Percentiles rank a stretch among this genome's conserved stretches.
Conservation (phyloP, 2,888 invertebrate species). For the Latrodectus hesperus region DNA sequence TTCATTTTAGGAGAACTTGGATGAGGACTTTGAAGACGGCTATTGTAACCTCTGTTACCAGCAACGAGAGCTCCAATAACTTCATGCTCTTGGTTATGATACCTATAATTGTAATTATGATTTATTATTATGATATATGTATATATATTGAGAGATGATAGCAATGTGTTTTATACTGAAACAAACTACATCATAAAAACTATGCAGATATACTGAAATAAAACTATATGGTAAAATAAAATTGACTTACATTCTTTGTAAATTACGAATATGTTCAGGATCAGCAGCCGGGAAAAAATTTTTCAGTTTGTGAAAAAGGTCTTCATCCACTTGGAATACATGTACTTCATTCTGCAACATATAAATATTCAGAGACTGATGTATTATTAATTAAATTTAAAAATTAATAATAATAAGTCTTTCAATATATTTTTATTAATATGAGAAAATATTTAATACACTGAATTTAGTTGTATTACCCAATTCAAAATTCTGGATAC, state of each 20-base stretch:
- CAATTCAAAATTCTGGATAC: too few relatives aligned
- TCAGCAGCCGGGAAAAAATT: slow-evolving; percentile 71
- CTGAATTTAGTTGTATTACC: too few relatives aligned
- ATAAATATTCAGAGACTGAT: neutral
- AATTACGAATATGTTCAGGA: slow-evolving; percentile 69
- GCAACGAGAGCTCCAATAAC: slow-evolving; percentile 70
- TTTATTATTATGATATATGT: neutral
- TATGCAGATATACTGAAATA: neutral
- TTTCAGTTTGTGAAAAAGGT: slow-evolving; percentile 70
- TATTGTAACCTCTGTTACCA: slow-evolving; percentile 60
- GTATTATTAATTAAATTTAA: neutral
- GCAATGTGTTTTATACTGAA: neutral
- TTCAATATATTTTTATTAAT: neutral
- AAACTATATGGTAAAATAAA: neutral
- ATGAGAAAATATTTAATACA: too few relatives aligned
- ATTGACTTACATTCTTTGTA: slow-evolving; percentile 69
- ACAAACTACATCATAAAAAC: neutral
- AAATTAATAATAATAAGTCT: neutral
- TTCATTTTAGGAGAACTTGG: slow-evolving; percentile 72
- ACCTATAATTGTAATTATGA: slow-evolving; percentile 43
- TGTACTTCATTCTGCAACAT: slow-evolving; percentile 57
- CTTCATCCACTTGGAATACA: slow-evolving; percentile 69
- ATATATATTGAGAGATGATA: neutral
- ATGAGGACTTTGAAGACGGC: slow-evolving; percentile 64
- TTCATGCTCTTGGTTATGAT: slow-evolving; percentile 71